Percentiles rank a stretch among this genome's conserved stretches.
Conservation (phyloP, 2,113 vertebrate species). For the Eleginops maclovinus region DNA sequence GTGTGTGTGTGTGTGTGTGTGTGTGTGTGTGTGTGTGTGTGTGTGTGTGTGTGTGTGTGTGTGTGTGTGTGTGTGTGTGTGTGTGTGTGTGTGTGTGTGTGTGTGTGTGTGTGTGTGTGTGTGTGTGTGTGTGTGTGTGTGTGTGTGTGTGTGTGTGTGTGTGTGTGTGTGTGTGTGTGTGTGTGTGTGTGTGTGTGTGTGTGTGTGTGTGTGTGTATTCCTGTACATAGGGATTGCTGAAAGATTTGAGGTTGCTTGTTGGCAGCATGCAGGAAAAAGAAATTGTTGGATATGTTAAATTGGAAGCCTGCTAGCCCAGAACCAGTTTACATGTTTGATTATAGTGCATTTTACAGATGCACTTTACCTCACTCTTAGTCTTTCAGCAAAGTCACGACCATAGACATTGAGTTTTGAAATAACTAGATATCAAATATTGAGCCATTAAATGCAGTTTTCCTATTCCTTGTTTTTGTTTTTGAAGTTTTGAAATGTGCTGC, state of each 20-base stretch:
- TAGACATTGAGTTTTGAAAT: background rate
- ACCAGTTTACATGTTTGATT: background rate
- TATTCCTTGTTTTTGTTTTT: background rate
- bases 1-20: background rate
- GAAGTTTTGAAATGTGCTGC: background rate
- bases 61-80: too few species aligned
- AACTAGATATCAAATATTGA: background rate
- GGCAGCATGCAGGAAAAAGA: background rate
- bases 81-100: too few species aligned
- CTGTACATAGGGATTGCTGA: background rate
- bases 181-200: background rate
- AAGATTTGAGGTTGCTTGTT: constrained; percentile 18
- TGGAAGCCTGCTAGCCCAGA: background rate
- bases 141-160: background rate
- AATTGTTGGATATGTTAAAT: background rate
- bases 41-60: background rate
- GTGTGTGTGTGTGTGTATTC: background rate
- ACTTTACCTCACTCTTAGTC: background rate
- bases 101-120: too few species aligned
- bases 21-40: background rate
- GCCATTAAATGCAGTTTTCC: too few species aligned
- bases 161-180: background rate
- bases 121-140: too few species aligned
- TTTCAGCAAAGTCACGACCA: background rate
- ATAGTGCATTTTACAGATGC: background rate